Conservation (phyloP, 23 tunicate genomes). For the Halocynthia roretzi region DNA sequence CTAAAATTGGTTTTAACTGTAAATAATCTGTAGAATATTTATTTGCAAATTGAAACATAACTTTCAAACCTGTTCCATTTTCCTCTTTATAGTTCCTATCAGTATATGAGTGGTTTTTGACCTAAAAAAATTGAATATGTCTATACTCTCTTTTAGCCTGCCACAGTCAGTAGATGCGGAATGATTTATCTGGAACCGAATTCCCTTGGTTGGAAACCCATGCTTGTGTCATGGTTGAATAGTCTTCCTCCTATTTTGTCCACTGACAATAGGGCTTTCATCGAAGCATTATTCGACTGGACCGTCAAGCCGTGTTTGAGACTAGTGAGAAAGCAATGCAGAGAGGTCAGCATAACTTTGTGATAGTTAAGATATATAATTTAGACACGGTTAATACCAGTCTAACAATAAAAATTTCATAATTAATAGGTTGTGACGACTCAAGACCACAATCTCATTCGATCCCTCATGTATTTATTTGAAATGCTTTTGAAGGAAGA, state of each 20-base stretch:
- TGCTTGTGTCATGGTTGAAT: conserved; percentile 85
- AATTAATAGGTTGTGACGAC: conserved; percentile 45
- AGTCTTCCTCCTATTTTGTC: conserved; percentile 60
- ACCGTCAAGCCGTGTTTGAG: conserved; percentile 59
- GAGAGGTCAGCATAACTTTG: conserved; percentile 49
- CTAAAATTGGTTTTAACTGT: neutral
- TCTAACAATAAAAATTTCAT: neutral
- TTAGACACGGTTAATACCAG: neutral
- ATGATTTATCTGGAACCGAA: conserved; percentile 96
- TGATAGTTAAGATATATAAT: neutral
- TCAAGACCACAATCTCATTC: conserved; percentile 67
- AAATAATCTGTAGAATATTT: neutral
- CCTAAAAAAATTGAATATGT: neutral
- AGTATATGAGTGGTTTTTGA: neutral
- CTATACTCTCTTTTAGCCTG: conserved; percentile 53
- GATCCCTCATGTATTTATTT: conserved; percentile 92
- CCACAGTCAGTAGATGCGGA: conserved; percentile 97
- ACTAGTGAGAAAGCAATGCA: conserved; percentile 83
- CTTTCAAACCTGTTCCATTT: neutral
- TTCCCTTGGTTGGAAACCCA: conserved; percentile 95
- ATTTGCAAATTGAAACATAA: neutral
- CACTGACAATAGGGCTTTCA: conserved; percentile 58
- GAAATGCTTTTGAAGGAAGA: conserved; percentile 80
- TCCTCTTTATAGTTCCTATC: neutral
- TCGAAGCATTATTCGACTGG: conserved; percentile 79